Conservation (phyloP, 2,113 vertebrate genomes). For the Vidua macroura region DNA sequence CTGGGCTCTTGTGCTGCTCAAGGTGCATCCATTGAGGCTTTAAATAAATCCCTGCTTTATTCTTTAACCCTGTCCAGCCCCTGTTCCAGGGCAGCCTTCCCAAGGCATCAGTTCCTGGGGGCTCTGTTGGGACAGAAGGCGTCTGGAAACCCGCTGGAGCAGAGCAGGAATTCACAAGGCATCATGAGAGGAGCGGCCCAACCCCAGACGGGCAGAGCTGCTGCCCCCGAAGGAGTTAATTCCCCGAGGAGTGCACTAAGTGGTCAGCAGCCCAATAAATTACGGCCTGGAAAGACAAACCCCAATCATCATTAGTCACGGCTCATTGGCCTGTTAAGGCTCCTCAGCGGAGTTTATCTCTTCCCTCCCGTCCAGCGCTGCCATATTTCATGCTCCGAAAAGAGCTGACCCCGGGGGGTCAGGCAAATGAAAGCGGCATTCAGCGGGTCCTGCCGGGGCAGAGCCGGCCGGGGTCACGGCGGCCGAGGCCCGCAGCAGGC, state of each 20-base stretch:
- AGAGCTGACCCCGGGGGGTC: constrained; percentile 82
- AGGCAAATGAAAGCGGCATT: constrained; percentile 84
- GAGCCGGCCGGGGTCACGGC: no score
- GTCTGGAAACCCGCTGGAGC: not conserved
- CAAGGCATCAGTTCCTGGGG: not conserved
- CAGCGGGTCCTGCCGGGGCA: constrained; percentile 79
- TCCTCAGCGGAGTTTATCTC: constrained; percentile 75
- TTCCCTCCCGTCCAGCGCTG: constrained; percentile 80
- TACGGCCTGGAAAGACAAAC: constrained; percentile 74
- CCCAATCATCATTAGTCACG: constrained; percentile 86
- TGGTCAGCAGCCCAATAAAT: constrained; percentile 77
- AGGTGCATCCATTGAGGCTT: not conserved
- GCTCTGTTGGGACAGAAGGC: not conserved
- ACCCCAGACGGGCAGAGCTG: not conserved
- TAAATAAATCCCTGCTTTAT: not conserved
- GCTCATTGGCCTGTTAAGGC: constrained; percentile 82
- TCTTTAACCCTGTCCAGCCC: not conserved
- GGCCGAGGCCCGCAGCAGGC: no score
- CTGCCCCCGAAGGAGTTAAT: constrained; percentile 73
- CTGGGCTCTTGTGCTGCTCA: not conserved
- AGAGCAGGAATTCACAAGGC: not conserved
- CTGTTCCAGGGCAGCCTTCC: not conserved
- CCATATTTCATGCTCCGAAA: constrained; percentile 88
- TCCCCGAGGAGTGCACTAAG: constrained; percentile 35
- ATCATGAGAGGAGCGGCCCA: not conserved